phyloP scores from a whole-genome alignment of 30 jellyfish, hydroid and myxozoan genomes.

The Aurelia aurita region DNA sequence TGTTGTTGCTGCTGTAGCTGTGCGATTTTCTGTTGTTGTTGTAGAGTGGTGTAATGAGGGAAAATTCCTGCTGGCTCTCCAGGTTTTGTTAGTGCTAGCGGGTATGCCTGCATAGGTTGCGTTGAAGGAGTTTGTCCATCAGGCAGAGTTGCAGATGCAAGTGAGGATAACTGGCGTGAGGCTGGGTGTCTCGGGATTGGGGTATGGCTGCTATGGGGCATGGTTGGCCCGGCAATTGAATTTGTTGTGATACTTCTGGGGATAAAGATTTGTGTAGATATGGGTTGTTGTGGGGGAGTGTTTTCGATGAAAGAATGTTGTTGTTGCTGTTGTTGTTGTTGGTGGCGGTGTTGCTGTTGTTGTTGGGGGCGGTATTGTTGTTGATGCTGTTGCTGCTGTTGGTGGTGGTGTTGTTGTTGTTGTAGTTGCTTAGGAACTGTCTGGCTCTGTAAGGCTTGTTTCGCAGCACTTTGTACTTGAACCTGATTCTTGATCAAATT shows the following conservation, averaged over 20 bases:
- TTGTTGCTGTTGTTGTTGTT: conserved; percentile 23
- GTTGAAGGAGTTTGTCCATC: too few species aligned
- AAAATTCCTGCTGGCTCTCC: too few species aligned
- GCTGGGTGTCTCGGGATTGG: not conserved
- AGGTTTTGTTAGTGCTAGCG: not conserved
- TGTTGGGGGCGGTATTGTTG: too few species aligned
- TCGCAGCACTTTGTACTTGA: not conserved
- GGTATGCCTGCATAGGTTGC: not conserved
- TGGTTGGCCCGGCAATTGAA: not conserved
- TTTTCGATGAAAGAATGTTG: not conserved
- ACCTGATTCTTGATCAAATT: too few species aligned
- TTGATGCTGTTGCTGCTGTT: too few species aligned
- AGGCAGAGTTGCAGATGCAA: not conserved
- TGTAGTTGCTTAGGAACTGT: too few species aligned
- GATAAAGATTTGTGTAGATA: not conserved
- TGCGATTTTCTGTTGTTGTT: too few species aligned
- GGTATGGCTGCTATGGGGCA: conserved; percentile 1
- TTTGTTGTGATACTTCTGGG: not conserved
- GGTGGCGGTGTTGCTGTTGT: not conserved
- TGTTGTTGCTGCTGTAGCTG: too few species aligned
- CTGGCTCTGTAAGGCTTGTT: not conserved
- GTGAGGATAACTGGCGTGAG: conserved; percentile 1
- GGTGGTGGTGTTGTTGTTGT: too few species aligned
- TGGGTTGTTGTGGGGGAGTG: conserved; percentile 1
- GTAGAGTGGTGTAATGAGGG: too few species aligned